Conservation (phyloP, 92 coral and sea anemone genomes). For the Paragorgia papillata region DNA sequence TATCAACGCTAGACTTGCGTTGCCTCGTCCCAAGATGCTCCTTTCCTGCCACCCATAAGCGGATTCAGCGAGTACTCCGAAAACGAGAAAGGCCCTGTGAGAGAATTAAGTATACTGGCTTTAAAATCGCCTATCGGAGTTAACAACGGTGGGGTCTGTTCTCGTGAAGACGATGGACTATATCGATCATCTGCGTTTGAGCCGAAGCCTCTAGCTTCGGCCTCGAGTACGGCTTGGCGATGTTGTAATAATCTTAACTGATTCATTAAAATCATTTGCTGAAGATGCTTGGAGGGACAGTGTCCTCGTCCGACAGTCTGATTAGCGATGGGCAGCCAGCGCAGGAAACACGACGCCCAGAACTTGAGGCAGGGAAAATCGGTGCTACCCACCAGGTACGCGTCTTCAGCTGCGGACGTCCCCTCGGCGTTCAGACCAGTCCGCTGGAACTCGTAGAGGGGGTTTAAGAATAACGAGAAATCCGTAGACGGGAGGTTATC, state of each 20-base stretch:
- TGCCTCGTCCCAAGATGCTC: neutral
- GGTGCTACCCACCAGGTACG: slow-evolving; percentile 71
- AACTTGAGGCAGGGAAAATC: slow-evolving; percentile 84
- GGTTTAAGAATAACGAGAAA: slow-evolving; percentile 79
- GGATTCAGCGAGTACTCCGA: slow-evolving; percentile 37
- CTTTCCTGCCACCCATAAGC: slow-evolving; percentile 4
- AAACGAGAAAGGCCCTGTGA: slow-evolving; percentile 30
- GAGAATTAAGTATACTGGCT: slow-evolving; percentile 11
- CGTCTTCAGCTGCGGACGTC: slow-evolving; percentile 11
- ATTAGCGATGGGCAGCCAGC: slow-evolving; percentile 94
- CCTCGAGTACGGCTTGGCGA: slow-evolving; percentile 69
- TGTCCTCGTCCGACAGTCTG: slow-evolving; percentile 93
- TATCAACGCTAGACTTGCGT: neutral
- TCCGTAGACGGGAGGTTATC: slow-evolving; percentile 76
- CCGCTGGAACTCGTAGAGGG: slow-evolving; percentile 75
- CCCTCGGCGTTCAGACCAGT: slow-evolving; percentile 26
- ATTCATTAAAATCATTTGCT: slow-evolving; percentile 92
- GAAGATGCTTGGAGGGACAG: slow-evolving; percentile 80
- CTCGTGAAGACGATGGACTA: neutral
- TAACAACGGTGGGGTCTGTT: neutral
- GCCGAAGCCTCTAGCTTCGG: slow-evolving; percentile 46
- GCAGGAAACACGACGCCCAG: slow-evolving; percentile 88
- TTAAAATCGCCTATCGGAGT: slow-evolving; percentile 10
- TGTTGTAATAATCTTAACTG: slow-evolving; percentile 79
- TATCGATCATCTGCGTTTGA: slow-evolving; percentile 27